phyloP scores from a whole-genome alignment of 2,113 vertebrate species.

The Myotis yumanensis region DNA sequence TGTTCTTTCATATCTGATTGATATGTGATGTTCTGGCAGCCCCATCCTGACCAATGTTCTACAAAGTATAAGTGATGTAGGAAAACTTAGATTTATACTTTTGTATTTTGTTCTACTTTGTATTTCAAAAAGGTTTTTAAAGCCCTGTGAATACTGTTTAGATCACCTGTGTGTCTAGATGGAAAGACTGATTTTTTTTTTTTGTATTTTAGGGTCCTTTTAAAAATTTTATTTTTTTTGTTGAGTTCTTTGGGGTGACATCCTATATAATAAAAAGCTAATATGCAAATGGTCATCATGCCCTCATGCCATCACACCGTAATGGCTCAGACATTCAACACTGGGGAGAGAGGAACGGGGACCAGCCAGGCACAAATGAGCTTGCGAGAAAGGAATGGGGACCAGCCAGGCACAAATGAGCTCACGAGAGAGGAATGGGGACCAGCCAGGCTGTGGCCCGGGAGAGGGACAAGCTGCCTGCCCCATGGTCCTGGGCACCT shows the following conservation, averaged over 20 bases:
- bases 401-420: no score
- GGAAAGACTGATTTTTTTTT: constrained; percentile 79
- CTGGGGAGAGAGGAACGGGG: no score
- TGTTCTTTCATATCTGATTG: constrained; percentile 46
- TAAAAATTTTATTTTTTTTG: neutral
- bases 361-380: no score
- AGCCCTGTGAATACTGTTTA: constrained; percentile 82
- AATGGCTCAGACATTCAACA: no score
- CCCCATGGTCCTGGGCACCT: no score
- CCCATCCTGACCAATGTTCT: constrained; percentile 58
- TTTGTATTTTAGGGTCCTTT: neutral
- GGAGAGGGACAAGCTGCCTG: no score
- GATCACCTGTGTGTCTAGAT: constrained; percentile 79
- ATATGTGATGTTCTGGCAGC: neutral
- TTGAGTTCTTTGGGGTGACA: neutral
- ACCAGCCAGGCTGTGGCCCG: no score
- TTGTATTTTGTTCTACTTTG: constrained; percentile 81
- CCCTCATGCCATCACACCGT: no score
- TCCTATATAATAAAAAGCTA: neutral
- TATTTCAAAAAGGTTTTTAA: constrained; percentile 85
- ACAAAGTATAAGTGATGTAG: constrained; percentile 70
- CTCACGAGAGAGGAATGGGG: no score
- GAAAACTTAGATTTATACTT: constrained; percentile 81
- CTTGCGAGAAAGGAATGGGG: no score
- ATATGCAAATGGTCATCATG: no score